A percentile compares a stretch with the other conserved stretches of the same genome.
Conservation (phyloP, 2,888 invertebrate genomes). For the Aleiodes leptofemur region DNA sequence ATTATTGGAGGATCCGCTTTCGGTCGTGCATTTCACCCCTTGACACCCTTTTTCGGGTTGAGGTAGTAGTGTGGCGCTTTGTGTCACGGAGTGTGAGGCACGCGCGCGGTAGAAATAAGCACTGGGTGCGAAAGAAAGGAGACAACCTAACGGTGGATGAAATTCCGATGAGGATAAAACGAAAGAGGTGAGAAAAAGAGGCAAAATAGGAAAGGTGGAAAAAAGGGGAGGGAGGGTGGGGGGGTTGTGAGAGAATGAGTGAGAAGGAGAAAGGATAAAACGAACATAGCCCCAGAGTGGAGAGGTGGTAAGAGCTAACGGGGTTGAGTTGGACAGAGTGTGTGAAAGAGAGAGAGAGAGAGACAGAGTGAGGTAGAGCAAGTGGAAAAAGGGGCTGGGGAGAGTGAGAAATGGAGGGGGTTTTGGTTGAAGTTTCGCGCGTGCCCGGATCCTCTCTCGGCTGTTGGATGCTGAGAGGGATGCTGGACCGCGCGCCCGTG, state of each 20-base stretch:
- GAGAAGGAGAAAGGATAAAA: conserved; percentile 18
- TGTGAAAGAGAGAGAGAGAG: neutral
- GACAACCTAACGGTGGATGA: conserved; percentile 32
- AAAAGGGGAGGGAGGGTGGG: conserved; percentile 1
- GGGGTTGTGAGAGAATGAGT: neutral
- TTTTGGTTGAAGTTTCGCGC: conserved; percentile 69
- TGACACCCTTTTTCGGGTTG: conserved; percentile 50
- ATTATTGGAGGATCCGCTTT: conserved; percentile 39
- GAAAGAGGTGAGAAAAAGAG: conserved; percentile 34
- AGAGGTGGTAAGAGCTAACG: conserved; percentile 34
- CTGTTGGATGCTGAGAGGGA: conserved; percentile 70
- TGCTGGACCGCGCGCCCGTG: conserved; percentile 69
- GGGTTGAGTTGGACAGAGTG: neutral
- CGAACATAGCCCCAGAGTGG: conserved; percentile 24
- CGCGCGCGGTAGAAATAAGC: conserved; percentile 39
- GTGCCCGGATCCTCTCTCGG: conserved; percentile 69
- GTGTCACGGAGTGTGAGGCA: conserved; percentile 37
- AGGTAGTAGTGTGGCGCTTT: conserved; percentile 9
- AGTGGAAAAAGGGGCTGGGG: conserved; percentile 15
- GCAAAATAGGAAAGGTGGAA: conserved; percentile 33
- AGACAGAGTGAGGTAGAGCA: conserved; percentile 1
- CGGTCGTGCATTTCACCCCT: conserved; percentile 50
- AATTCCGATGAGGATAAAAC: conserved; percentile 31
- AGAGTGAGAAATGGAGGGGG: conserved; percentile 54
- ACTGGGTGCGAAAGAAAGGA: conserved; percentile 40